These are phyloP conservation scores for Adelphocoris suturalis DNA, from an alignment of 2,888 invertebrate species.

Conservation along the genomic window DNA sequence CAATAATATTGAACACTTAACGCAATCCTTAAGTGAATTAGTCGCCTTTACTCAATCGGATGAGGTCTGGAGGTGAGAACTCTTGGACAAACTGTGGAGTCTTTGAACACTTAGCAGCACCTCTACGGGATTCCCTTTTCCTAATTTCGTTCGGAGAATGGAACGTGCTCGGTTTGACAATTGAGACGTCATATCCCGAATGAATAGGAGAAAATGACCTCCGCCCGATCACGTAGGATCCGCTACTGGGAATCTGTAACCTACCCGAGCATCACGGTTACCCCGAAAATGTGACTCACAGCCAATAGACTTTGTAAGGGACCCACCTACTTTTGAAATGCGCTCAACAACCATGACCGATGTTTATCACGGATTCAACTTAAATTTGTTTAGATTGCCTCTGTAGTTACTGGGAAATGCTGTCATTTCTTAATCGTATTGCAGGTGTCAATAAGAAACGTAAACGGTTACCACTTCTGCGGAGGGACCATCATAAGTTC, in stretches of 20 bases:
- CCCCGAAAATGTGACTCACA: no score
- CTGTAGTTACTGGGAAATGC: no score
- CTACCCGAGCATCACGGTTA: no score
- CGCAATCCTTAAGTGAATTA: no score
- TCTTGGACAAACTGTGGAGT: neutral
- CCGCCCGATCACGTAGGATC: neutral
- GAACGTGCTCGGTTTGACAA: constrained; percentile 20
- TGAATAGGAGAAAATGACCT: neutral
- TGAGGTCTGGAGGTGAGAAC: neutral
- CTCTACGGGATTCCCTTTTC: neutral
- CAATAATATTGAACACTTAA: no score
- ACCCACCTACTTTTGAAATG: no score
- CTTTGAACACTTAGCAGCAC: neutral
- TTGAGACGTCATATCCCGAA: neutral
- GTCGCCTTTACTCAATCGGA: neutral
- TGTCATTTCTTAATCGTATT: neutral
- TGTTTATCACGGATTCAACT: no score
- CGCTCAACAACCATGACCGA: no score
- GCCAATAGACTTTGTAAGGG: no score
- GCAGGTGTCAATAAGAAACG: constrained; percentile 48
- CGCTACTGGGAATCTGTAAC: neutral
- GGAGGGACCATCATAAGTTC: constrained; percentile 48
- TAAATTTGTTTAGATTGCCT: no score
- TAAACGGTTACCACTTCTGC: constrained; percentile 41
- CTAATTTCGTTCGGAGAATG: neutral